Evolutionary conservation across 2,888 invertebrate species (phyloP).

Genomic region (Trichogramma evanescens): DNA sequence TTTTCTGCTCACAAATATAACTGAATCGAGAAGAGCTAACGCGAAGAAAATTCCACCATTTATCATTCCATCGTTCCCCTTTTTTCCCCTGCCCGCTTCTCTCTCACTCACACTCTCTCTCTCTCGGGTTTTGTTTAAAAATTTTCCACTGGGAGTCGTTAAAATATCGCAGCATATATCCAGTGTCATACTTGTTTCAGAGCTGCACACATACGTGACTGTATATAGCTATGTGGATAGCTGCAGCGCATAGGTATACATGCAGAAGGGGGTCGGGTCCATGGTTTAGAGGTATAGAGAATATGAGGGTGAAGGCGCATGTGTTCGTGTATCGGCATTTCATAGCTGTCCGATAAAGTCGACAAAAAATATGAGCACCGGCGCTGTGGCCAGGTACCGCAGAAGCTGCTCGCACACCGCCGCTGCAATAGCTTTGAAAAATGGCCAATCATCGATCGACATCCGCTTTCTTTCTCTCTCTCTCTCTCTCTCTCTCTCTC

Average conservation of each 20-base stretch:
- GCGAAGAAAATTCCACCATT: no score
- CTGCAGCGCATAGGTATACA: no score
- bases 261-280: no score
- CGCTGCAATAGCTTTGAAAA: slow-evolving; percentile 4
- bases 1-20: no score
- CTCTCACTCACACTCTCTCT: background rate
- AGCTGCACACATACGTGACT: background rate
- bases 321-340: background rate
- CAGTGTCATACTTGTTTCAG: background rate
- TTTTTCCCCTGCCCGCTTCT: no score
- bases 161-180: slow-evolving; percentile 1
- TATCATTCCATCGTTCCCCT: no score
- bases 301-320: no score
- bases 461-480: no score
- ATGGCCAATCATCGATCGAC: background rate
- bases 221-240: no score
- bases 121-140: slow-evolving; percentile 2
- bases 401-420: background rate
- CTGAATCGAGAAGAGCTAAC: no score
- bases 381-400: background rate
- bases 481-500: no score
- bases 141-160: slow-evolving; percentile 4
- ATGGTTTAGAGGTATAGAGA: no score
- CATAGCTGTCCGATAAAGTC: slow-evolving; percentile 2
- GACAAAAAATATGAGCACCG: background rate